Conservation (phyloP, 2,888 invertebrate species). For the Neocrepidodera transversa region DNA sequence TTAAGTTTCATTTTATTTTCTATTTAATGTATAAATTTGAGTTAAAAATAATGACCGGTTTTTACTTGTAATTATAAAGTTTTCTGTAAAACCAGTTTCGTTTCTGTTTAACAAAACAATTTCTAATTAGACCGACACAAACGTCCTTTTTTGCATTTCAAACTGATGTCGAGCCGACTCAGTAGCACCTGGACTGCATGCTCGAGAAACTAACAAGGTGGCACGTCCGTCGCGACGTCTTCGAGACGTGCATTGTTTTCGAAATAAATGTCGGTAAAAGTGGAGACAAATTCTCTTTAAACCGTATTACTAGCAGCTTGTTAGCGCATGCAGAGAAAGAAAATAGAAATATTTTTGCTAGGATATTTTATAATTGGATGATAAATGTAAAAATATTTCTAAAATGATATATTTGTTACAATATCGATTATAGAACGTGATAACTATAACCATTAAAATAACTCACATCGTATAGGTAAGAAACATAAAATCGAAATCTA, state of each 20-base stretch:
- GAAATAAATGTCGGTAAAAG: conserved; percentile 32
- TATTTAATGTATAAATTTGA: no score
- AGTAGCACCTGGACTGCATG: conserved; percentile 30
- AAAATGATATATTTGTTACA: no score
- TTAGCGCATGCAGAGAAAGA: conserved; percentile 15
- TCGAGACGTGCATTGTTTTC: conserved; percentile 39
- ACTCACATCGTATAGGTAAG: no score
- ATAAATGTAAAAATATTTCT: no score
- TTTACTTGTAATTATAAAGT: no score
- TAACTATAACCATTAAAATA: no score
- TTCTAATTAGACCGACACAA: conserved; percentile 22
- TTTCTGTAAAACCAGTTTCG: conserved; percentile 27
- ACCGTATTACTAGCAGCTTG: conserved; percentile 33
- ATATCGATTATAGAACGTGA: no score
- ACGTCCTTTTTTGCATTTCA: conserved; percentile 16
- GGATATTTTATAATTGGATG: no score
- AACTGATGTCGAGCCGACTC: conserved; percentile 8
- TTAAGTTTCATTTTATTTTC: no score
- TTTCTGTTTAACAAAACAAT: conserved; percentile 28
- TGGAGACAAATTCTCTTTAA: conserved; percentile 32
- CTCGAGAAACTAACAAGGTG: conserved; percentile 32
- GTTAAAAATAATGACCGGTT: no score
- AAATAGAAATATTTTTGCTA: neutral
- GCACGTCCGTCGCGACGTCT: conserved; percentile 32
- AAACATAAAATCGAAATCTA: no score